phyloP scores from a whole-genome alignment of 2,888 invertebrate genomes.

The Tiliacea citrago region DNA sequence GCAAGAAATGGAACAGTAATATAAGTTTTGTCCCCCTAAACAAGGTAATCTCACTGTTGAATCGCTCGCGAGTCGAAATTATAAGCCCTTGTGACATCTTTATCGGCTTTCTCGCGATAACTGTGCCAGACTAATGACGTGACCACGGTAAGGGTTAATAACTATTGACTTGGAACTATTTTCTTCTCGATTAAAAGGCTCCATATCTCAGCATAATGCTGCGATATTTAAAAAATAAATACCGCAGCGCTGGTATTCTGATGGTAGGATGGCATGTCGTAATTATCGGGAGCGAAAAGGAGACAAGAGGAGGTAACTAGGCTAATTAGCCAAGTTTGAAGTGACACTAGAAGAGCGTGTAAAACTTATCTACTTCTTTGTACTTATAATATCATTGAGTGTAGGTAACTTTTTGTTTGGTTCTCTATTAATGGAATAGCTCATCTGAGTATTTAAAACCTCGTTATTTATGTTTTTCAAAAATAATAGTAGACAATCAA shows the following conservation, averaged over 20 bases:
- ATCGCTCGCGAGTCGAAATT: conserved; percentile 77
- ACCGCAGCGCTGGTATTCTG: too few relatives aligned
- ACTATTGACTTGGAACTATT: conserved; percentile 29
- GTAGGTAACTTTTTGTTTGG: background rate
- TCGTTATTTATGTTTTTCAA: too few relatives aligned
- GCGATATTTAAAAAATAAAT: too few relatives aligned
- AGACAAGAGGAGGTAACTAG: too few relatives aligned
- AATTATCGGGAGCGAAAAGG: too few relatives aligned
- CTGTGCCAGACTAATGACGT: conserved; percentile 67
- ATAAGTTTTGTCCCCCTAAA: conserved; percentile 73
- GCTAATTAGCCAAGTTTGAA: too few relatives aligned
- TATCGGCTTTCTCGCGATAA: conserved; percentile 77
- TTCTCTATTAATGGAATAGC: background rate
- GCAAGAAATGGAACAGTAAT: conserved; percentile 51
- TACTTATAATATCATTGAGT: too few relatives aligned
- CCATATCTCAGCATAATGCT: too few relatives aligned
- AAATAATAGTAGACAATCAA: background rate
- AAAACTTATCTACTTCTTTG: too few relatives aligned
- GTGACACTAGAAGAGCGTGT: too few relatives aligned
- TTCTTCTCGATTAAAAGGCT: background rate
- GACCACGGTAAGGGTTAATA: conserved; percentile 35
- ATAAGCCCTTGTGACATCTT: conserved; percentile 85
- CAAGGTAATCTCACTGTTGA: conserved; percentile 73
- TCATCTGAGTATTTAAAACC: background rate
- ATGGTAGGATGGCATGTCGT: too few relatives aligned